A percentile compares a stretch with the other conserved stretches of the same genome.
phyloP scores from a whole-genome alignment of 2,113 vertebrate species.

The Nothocercus julius region DNA sequence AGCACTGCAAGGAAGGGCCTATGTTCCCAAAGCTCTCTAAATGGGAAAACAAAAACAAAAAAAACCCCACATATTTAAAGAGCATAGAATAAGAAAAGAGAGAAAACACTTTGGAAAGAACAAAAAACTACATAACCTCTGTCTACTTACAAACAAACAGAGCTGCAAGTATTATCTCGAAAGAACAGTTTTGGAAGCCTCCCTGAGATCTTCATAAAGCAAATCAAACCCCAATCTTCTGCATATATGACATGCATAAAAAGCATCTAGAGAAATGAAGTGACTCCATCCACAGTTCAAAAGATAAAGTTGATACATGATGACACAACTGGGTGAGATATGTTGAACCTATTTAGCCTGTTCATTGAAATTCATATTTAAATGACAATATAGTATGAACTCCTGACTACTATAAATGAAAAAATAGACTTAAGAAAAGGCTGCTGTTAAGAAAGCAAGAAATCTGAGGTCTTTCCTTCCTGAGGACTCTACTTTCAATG shows the following conservation, averaged over 20 bases:
- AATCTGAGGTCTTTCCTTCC: neutral
- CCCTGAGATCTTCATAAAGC: neutral
- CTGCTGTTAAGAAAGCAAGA: neutral
- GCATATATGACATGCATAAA: neutral
- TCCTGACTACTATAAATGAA: neutral
- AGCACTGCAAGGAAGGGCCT: constrained; percentile 34
- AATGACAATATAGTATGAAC: neutral
- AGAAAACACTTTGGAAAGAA: constrained; percentile 29
- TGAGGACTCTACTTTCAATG: neutral
- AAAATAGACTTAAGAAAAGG: neutral
- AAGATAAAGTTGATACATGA: neutral
- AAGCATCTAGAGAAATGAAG: neutral
- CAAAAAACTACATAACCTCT: neutral
- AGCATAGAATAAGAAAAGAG: constrained; percentile 4
- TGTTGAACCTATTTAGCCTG: neutral
- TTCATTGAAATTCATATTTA: neutral
- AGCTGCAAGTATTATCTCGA: neutral
- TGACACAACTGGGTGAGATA: neutral
- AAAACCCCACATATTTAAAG: neutral
- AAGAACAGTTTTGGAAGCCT: neutral
- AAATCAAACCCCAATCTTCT: neutral
- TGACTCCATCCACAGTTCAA: neutral
- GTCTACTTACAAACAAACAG: neutral
- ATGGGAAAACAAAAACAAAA: neutral
- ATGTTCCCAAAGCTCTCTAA: constrained; percentile 24